Evolutionary conservation across 2,113 vertebrate species (phyloP), one percentile per base, ranked within the genome.

Genomic region (Boleophthalmus pectinirostris): DNA sequence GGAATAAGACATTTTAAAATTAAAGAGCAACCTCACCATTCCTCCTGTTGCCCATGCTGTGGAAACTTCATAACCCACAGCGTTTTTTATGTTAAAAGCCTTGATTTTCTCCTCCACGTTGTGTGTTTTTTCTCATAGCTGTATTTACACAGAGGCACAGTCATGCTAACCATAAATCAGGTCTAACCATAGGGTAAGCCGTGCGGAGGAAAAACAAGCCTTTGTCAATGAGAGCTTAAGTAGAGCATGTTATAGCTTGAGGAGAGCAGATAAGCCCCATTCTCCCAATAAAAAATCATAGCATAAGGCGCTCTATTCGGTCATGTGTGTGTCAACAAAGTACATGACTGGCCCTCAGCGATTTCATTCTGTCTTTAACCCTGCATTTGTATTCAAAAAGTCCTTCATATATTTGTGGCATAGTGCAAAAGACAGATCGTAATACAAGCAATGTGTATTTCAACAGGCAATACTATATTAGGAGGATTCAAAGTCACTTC

Each of bases 91-190:
- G 20, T 45, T 70, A 33, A 25, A 58, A 7, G 3, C 5, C 12
- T 16, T 25, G 51, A 38, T 70, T 75, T 83, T 5, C 24, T 6
- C 11, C 29, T 29, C 2, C 29, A 29, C 63, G 29, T 74, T 23
- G 38, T 49, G 29, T n/a, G n/a, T n/a, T 12, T 33, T 66, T 29
- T 33, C 1, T 56, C 15, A 25, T 56, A 12, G 15, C 58, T 18
- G 33, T 38, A 38, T 45, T 67, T 33, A 64, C 66, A 58, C 25
- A 72, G 68, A 63, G 23, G 56, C 75, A 13, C 69, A 21, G 15
- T 15, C 24, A 29, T 1, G 10, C 67, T 47, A 47, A 60, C 57
- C 51, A 63, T 75, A 87, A 76, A 74, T 81, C 64, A 56, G 49
- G 14, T 13, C 23, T 61, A 69, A 85, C 70, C 70, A 82, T n/a